Evolutionary conservation across 2,797 vertebrate species (phyloP), one percentile per base, ranked within the genome.

Genomic region (Cyprinodon diabolis): DNA sequence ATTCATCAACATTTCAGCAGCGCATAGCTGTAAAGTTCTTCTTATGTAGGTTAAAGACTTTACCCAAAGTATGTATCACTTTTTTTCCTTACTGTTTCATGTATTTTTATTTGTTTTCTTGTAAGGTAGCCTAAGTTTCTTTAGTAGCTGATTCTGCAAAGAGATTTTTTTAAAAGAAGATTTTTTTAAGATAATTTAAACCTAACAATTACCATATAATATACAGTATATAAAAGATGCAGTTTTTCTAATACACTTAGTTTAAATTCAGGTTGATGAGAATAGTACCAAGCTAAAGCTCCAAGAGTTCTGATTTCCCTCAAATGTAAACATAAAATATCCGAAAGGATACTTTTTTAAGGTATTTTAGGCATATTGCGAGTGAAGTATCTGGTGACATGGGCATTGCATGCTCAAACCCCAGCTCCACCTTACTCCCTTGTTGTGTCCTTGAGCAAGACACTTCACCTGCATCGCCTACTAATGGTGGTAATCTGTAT

Each of bases 1-100:
- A 95, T 95, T 94, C 89, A 95, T 95, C 94, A 95, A 86, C 73
- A 74, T 79, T 80, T 77, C 84, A 76, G 72, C 74, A 73, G 66
- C 48, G 70, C 73, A 76, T 66, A 62, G 77, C 68, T 77, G 21
- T 77, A 79, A 82, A 86, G 80, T 87, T 85, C 65, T 78, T 60
- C 79, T 69, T 86, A 82, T 85, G 71, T 87, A 82, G 81, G 85
- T 83, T 79, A 86, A 80, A 88, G 82, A 45, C 58, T 84, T 70
- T 47, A 14, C 30, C 74, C 30, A 65, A 78, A 84, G 78, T 69
- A 76, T 81, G 78, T 49, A 60, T 15, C 1, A 21, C 60, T 71
- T 48, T 47, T 47, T 13, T 67, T 76, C 54, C 23, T 54, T 40
- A 54, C 1, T 74, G 55, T 14, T 69, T 62, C 1, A 4, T 6